phyloP scores from a whole-genome alignment of 2,113 vertebrate genomes.

The Misgurnus anguillicaudatus region DNA sequence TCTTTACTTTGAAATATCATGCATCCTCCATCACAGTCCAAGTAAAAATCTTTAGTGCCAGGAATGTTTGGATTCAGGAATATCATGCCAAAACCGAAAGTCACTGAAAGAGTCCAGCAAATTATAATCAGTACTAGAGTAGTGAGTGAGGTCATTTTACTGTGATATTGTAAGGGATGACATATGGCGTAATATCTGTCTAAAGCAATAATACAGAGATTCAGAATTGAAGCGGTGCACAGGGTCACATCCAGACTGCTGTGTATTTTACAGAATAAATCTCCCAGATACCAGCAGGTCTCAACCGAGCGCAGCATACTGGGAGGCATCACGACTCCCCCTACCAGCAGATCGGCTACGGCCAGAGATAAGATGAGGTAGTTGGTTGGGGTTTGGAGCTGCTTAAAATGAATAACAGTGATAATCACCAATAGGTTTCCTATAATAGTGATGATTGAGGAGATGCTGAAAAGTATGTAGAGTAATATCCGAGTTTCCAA shows the following conservation, averaged over 20 bases:
- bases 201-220: constrained; percentile 69
- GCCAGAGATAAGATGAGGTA: too few relatives aligned
- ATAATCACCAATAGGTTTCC: constrained; percentile 65
- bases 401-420: too few relatives aligned
- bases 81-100: constrained; percentile 80
- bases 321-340: too few relatives aligned
- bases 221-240: constrained; percentile 79
- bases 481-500: constrained; percentile 64
- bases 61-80: constrained; percentile 77
- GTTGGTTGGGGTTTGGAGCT: too few relatives aligned
- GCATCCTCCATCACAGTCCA: constrained; percentile 72
- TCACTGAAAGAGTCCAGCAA: constrained; percentile 74
- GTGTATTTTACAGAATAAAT: too few relatives aligned
- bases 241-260: too few relatives aligned
- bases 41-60: constrained; percentile 70
- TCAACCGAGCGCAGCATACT: too few relatives aligned
- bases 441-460: constrained; percentile 74
- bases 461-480: constrained; percentile 71
- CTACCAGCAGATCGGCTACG: too few relatives aligned
- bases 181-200: constrained; percentile 60
- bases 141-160: constrained; percentile 68
- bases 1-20: constrained; percentile 73
- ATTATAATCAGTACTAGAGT: constrained; percentile 68
- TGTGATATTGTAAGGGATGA: constrained; percentile 72
- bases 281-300: too few relatives aligned